A percentile compares a stretch with the other conserved stretches of the same genome.
phyloP scores from a whole-genome alignment of 2,113 vertebrate genomes.

The Ceyx margarethae region DNA sequence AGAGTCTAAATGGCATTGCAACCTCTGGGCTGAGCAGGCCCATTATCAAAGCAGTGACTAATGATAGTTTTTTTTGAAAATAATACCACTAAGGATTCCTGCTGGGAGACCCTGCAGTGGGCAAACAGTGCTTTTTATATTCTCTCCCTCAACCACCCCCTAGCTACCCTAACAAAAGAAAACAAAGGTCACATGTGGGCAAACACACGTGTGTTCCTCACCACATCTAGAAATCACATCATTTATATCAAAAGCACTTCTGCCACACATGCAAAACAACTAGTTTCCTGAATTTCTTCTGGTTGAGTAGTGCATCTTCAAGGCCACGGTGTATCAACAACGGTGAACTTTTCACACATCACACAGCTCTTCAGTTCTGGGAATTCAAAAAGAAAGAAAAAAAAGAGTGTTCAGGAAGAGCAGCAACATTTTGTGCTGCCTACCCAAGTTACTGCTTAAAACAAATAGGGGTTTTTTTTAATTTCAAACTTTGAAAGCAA shows the following conservation, averaged over 20 bases:
- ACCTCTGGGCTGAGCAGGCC: constrained; percentile 34
- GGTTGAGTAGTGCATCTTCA: constrained; percentile 73
- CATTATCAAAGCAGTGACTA: constrained; percentile 45
- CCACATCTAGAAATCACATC: constrained; percentile 73
- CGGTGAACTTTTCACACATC: constrained; percentile 55
- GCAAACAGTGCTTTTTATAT: constrained; percentile 47
- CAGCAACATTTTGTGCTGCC: not conserved
- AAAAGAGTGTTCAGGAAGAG: not conserved
- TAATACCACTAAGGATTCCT: constrained; percentile 62
- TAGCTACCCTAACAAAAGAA: constrained; percentile 27
- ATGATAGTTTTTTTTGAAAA: constrained; percentile 45
- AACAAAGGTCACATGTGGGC: constrained; percentile 64
- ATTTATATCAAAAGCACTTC: constrained; percentile 70
- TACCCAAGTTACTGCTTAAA: not conserved
- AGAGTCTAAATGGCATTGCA: constrained; percentile 70
- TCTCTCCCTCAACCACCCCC: constrained; percentile 29
- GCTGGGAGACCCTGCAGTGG: constrained; percentile 42
- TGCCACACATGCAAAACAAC: constrained; percentile 70
- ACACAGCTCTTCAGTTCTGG: constrained; percentile 47
- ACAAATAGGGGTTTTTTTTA: not conserved
- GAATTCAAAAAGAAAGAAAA: not conserved
- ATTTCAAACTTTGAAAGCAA: not conserved
- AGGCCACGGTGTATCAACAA: constrained; percentile 74
- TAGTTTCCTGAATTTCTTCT: constrained; percentile 74
- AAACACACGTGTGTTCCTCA: constrained; percentile 66